Conservation (phyloP, 2,113 vertebrate species). For the Entelurus aequoreus region DNA sequence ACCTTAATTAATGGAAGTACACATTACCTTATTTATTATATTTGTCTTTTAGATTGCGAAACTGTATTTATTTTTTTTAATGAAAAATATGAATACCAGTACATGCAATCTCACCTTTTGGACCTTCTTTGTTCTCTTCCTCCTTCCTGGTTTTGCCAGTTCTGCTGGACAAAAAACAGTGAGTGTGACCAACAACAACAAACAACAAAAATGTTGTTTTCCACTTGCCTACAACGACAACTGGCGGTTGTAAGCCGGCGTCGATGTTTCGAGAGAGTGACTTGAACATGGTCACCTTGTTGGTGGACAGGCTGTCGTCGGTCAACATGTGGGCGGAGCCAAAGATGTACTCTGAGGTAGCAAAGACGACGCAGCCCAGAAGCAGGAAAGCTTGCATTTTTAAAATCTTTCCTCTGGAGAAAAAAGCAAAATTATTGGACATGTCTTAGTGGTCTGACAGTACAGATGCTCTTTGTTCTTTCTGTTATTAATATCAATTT, state of each 20-base stretch:
- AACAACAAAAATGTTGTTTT: background rate
- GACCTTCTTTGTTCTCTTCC: slow-evolving; percentile 1
- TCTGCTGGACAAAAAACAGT: slow-evolving; percentile 1
- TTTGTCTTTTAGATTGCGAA: too few relatives aligned
- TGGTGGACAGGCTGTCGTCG: slow-evolving; percentile 48
- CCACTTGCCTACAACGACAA: slow-evolving; percentile 65
- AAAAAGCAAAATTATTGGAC: background rate
- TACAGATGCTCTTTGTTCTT: background rate
- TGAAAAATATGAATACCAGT: background rate
- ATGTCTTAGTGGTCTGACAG: background rate
- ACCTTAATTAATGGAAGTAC: too few relatives aligned
- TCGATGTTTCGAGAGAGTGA: slow-evolving; percentile 22
- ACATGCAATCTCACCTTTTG: background rate
- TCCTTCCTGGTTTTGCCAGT: slow-evolving; percentile 7
- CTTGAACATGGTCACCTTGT: slow-evolving; percentile 20
- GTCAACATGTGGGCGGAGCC: slow-evolving; percentile 61
- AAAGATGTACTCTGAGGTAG: slow-evolving; percentile 32
- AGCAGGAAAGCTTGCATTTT: slow-evolving; percentile 50
- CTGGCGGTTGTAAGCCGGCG: slow-evolving; percentile 26
- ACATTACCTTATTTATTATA: too few relatives aligned
- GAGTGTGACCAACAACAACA: background rate
- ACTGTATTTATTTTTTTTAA: too few relatives aligned
- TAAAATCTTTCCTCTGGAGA: background rate
- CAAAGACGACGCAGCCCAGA: slow-evolving; percentile 56
- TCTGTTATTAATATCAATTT: too few relatives aligned